These are phyloP conservation scores for Ophthalmolycus amberensis DNA, from an alignment of 2,113 vertebrate species.

Conservation along the genomic window DNA sequence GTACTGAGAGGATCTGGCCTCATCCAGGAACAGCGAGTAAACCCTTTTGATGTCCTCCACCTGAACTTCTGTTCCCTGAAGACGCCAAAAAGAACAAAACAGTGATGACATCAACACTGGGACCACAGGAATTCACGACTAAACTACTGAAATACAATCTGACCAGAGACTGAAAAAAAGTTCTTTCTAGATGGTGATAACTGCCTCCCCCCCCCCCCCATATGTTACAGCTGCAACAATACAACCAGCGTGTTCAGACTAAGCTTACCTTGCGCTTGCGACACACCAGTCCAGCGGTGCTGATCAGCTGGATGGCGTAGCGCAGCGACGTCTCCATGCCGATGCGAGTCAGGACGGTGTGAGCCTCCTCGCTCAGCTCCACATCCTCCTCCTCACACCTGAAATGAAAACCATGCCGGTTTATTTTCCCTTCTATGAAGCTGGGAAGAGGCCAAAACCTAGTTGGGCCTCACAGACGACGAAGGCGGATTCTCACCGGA, in stretches of 20 bases:
- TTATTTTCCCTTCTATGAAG: fast-evolving
- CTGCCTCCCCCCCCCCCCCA: no score
- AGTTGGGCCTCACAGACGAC: fast-evolving
- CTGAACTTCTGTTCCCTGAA: slow-evolving; percentile 92
- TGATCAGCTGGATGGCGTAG: slow-evolving; percentile 95
- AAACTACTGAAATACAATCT: background rate
- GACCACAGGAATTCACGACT: background rate
- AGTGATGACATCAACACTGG: background rate
- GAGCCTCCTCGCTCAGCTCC: slow-evolving; percentile 92
- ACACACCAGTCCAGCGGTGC: slow-evolving; percentile 91
- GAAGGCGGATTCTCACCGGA: slow-evolving; percentile 81
- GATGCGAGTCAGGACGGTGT: slow-evolving; percentile 90
- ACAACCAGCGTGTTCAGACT: no score
- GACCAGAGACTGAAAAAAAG: no score
- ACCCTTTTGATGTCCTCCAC: slow-evolving; percentile 94
- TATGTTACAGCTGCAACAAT: background rate
- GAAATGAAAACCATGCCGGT: slow-evolving; percentile 2
- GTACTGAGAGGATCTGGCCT: slow-evolving; percentile 91
- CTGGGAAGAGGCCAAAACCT: background rate
- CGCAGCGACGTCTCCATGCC: slow-evolving; percentile 92
- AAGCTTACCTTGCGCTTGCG: slow-evolving; percentile 88
- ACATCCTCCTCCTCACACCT: slow-evolving; percentile 95
- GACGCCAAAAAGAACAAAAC: background rate
- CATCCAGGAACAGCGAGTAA: slow-evolving; percentile 93
- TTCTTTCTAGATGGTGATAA: background rate